phyloP scores from a whole-genome alignment of 2,888 invertebrate species.

The Gari tellinella region DNA sequence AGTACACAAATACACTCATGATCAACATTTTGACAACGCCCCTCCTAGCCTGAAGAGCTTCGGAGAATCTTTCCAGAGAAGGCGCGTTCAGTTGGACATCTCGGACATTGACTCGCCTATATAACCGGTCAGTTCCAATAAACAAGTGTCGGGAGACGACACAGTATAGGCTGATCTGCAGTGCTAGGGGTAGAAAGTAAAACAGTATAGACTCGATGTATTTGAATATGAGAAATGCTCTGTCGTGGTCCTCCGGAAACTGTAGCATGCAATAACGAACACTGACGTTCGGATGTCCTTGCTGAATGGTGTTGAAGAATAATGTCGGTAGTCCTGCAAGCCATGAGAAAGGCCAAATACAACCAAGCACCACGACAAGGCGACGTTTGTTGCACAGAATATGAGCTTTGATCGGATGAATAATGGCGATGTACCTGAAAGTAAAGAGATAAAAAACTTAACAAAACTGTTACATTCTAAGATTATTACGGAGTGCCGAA shows the following conservation, averaged over 20 bases:
- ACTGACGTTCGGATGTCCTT: slow-evolving; percentile 62
- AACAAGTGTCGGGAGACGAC: slow-evolving; percentile 82
- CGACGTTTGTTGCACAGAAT: slow-evolving; percentile 82
- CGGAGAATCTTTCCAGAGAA: slow-evolving; percentile 67
- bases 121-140: slow-evolving; percentile 75
- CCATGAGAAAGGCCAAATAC: slow-evolving; percentile 83
- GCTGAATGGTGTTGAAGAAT: slow-evolving; percentile 78
- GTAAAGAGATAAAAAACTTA: too few species aligned
- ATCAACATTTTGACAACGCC: slow-evolving; percentile 85
- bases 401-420: slow-evolving; percentile 84
- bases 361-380: slow-evolving; percentile 79
- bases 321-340: slow-evolving; percentile 81
- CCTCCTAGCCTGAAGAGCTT: slow-evolving; percentile 79
- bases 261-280: slow-evolving; percentile 78
- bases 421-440: slow-evolving; percentile 84
- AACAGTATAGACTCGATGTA: slow-evolving; percentile 82
- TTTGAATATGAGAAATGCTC: slow-evolving; percentile 77
- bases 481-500: too few species aligned
- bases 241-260: slow-evolving; percentile 72
- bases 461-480: too few species aligned
- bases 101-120: slow-evolving; percentile 69
- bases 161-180: slow-evolving; percentile 82
- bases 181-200: slow-evolving; percentile 82
- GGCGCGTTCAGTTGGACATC: slow-evolving; percentile 71
- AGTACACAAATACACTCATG: slow-evolving; percentile 84